Conservation (phyloP, 2,797 vertebrate species). For the Poecilia wingei region DNA sequence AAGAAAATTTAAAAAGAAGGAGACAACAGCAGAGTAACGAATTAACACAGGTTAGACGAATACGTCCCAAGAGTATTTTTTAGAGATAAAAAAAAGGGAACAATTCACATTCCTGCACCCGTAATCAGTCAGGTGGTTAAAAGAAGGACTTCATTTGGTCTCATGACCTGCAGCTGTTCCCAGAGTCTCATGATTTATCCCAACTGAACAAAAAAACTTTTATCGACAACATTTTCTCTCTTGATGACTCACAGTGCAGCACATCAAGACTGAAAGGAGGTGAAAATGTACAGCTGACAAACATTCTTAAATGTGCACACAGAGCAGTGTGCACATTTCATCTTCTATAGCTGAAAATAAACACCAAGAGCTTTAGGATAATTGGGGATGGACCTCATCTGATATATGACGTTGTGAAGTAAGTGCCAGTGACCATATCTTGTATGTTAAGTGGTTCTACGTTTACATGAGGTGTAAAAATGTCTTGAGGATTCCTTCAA, state of each 20-base stretch:
- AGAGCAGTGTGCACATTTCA: background rate
- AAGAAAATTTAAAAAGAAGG: conserved; percentile 12
- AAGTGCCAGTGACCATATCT: conserved; percentile 13
- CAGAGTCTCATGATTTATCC: conserved; percentile 40
- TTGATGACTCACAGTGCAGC: conserved; percentile 5
- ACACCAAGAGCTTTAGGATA: conserved; percentile 25
- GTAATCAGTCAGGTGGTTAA: conserved; percentile 8
- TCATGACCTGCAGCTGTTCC: conserved; percentile 43
- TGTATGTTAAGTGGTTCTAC: conserved; percentile 9
- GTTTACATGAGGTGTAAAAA: conserved; percentile 38
- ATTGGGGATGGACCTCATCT: conserved; percentile 22
- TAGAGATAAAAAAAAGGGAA: conserved; percentile 34
- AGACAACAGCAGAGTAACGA: conserved; percentile 1
- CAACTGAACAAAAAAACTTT: conserved; percentile 19
- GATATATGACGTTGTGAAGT: conserved; percentile 46
- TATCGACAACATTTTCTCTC: background rate
- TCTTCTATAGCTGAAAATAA: conserved; percentile 7
- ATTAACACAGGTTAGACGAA: conserved; percentile 25
- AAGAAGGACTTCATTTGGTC: conserved; percentile 26
- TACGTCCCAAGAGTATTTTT: conserved; percentile 36
- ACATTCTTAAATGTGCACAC: background rate
- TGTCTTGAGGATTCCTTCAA: conserved; percentile 23
- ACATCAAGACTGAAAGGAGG: background rate
- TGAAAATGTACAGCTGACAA: conserved; percentile 1
- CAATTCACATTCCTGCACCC: conserved; percentile 36